Evolutionary conservation across 2,797 vertebrate genomes (phyloP), one percentile per base, ranked within the genome.

Genomic region (Lycodopsis pacificus): DNA sequence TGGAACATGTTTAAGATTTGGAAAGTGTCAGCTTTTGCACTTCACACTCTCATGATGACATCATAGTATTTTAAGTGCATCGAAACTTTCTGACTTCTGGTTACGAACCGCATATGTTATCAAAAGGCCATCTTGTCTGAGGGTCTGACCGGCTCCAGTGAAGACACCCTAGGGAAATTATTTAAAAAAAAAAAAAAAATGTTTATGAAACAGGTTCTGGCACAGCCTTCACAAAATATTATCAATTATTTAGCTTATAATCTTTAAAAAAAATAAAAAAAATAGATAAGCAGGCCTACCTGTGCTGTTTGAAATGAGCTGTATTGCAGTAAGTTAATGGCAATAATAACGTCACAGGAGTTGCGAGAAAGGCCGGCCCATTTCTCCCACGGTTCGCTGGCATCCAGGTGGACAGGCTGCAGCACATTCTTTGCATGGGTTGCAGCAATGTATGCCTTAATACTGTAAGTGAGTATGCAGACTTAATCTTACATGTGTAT

Each of bases 241-340:
- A 5, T 22, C 20, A 44, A 44, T 6, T 46, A 17, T 22, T 34
- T 25, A 56, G 15, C 27, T 40, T 7, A 36, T 0, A 3, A 53
- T n/a, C 0, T 65, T 25, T 25, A 25, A 25, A 25, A 25, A 1
- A 25, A 25, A 25, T 17, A 13, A 27, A 27, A 27, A 2, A 27
- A 5, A 4, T 25, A 19, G 3, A 22, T 14, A 4, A 58, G 0
- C 5, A 22, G 15, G 1, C 68, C 2, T 81, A 94, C 95, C 92
- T 94, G 85, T 69, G 91, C 91, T 56, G 94, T 95, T 84, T 87
- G 90, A 73, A 94, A 94, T 44, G 93, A 71, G 77, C 93, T 94
- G 85, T 94, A 93, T 15, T 96, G 94, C 36, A 96, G 85, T 77
- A 96, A 40, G 46, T 95, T 95, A 57, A 96, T 92, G 40, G 92